Percentiles rank a stretch among this genome's conserved stretches.
These are phyloP conservation scores for Platichthys flesus DNA, from an alignment of 2,113 vertebrate genomes.

Conservation along the genomic window DNA sequence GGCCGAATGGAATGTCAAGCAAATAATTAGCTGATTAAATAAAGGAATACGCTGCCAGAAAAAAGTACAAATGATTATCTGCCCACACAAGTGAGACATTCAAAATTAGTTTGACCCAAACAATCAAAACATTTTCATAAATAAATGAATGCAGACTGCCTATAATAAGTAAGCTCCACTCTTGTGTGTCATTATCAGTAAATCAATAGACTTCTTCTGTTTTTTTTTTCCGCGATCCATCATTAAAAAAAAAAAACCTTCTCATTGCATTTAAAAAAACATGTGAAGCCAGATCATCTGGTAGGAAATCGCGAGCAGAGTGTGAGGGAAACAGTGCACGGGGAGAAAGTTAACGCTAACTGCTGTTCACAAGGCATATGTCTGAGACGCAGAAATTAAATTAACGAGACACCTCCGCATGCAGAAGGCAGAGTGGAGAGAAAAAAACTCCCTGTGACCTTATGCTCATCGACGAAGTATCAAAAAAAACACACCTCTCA, in stretches of 20 bases:
- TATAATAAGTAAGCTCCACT: neutral
- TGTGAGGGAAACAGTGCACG: slow-evolving; percentile 33
- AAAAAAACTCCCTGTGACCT: slow-evolving; percentile 61
- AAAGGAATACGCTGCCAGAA: neutral
- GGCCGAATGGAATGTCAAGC: slow-evolving; percentile 24
- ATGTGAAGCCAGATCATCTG: slow-evolving; percentile 7
- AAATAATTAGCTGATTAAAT: slow-evolving; percentile 25
- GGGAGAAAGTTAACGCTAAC: slow-evolving; percentile 63
- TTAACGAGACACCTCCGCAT: slow-evolving; percentile 64
- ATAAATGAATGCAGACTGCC: too few species aligned
- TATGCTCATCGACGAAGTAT: slow-evolving; percentile 39
- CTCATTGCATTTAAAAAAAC: neutral
- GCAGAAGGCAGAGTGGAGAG: slow-evolving; percentile 60
- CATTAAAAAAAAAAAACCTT: neutral
- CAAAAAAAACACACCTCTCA: slow-evolving; percentile 36
- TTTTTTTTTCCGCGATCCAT: neutral
- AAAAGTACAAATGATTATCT: slow-evolving; percentile 19
- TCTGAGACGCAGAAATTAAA: slow-evolving; percentile 65
- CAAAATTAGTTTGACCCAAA: slow-evolving; percentile 1
- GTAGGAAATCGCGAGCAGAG: slow-evolving; percentile 40
- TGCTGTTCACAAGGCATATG: slow-evolving; percentile 57
- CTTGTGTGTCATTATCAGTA: neutral
- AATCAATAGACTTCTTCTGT: neutral
- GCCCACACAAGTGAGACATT: slow-evolving; percentile 5
- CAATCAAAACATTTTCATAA: neutral